Evolutionary conservation across 2,797 vertebrate genomes (phyloP).

Genomic region (Setipinna tenuifilis): DNA sequence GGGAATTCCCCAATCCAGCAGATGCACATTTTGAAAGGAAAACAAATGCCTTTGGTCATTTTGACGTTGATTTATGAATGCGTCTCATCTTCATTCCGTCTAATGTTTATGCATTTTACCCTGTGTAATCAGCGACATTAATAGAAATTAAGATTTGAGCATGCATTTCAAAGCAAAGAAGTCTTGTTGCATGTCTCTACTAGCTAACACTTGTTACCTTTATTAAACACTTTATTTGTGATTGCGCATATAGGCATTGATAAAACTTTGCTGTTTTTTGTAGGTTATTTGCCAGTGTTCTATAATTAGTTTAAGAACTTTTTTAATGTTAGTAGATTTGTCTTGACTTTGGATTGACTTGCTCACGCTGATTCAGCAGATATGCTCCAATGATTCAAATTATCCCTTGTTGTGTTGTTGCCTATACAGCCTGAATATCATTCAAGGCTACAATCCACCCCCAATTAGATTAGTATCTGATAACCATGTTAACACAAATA

Average conservation of each 20-base stretch:
- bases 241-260: not conserved
- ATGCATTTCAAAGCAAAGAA: not conserved
- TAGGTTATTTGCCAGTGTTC: not conserved
- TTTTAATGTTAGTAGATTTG: not conserved
- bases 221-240: not conserved
- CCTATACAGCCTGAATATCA: not conserved
- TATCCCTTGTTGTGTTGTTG: not conserved
- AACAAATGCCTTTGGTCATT: constrained; percentile 27
- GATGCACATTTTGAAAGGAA: constrained; percentile 22
- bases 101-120: not conserved
- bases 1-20: not conserved
- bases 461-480: not conserved
- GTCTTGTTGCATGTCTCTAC: not conserved
- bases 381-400: not conserved
- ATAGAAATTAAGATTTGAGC: not conserved
- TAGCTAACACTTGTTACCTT: not conserved
- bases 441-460: not conserved
- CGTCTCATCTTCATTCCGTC: not conserved
- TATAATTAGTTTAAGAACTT: not conserved
- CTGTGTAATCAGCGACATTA: not conserved
- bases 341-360: not conserved
- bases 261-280: not conserved
- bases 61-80: not conserved
- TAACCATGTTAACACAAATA: not conserved
- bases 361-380: not conserved